phyloP scores from a whole-genome alignment of 1,140 invertebrate species.

The Philaenus spumarius region DNA sequence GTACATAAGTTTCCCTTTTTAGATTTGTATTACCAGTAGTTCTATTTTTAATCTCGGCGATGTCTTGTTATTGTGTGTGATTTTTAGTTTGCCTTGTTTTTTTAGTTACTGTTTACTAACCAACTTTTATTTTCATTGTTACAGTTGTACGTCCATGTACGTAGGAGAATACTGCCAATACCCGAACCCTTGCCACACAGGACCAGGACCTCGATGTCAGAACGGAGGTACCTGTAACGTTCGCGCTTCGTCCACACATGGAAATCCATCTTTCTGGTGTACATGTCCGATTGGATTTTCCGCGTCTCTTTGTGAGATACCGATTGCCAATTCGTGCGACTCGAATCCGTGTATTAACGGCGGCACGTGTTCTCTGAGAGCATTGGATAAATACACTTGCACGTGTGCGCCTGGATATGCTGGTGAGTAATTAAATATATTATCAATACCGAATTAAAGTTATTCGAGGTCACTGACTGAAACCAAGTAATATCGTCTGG shows the following conservation, averaged over 20 bases:
- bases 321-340: conserved; percentile 84
- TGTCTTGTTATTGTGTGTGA: no score
- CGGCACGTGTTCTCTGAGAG: conserved; percentile 71
- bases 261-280: conserved; percentile 74
- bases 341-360: conserved; percentile 78
- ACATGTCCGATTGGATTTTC: conserved; percentile 84
- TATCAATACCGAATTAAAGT: no score
- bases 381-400: conserved; percentile 72
- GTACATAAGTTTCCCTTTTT: no score
- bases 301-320: conserved; percentile 88
- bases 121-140: no score
- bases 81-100: no score
- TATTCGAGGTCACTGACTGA: no score
- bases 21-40: no score
- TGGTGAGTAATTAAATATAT: conserved; percentile 49
- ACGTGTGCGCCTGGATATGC: conserved; percentile 77
- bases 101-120: no score
- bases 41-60: no score
- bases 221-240: conserved; percentile 90
- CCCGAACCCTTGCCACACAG: conserved; percentile 85
- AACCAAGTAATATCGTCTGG: no score
- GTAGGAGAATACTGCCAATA: conserved; percentile 93
- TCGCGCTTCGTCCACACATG: conserved; percentile 50
- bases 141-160: conserved; percentile 83
- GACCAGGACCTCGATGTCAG: conserved; percentile 68